Base-by-base conservation (phyloP, 2,797 vertebrate genomes). In the Falco naumanni region DNA sequence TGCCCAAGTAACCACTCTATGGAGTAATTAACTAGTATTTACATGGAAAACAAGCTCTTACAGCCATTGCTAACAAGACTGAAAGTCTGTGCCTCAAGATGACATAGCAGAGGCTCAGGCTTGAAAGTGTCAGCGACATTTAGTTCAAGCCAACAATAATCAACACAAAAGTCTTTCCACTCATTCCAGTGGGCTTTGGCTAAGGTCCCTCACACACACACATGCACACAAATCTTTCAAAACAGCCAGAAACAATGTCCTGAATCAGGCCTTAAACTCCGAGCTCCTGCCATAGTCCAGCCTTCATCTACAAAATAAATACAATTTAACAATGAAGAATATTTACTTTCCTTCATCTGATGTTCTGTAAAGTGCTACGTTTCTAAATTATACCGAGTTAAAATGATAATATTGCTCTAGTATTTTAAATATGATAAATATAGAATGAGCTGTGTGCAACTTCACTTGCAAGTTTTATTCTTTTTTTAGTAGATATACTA, bases 361-460 rank as follows among this genome's bases (percentile, higher is more conserved):
- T 51, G 22, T 88, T 87, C 84, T 57, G 68, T 95, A 96, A 96
- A 97, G 95, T 97, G 94, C 95, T 74, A 63, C 4, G 33, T 89
- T 95, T 33, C 91, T 93, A 94, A 95, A 89, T 75, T 53, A 85
- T 11, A 68, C 69, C 0, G 1, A 86, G 54, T 84, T 87, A 69
- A 89, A 91, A 84, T 1, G 11, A 89, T 48, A n/a, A n/a, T 1
- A 51, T n/a, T 16, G 47, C 76, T 75, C 75, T 87, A 85, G 71
- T 54, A 85, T 80, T 90, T 96, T 91, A 87, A 94, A 94, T 78
- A 89, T 47, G 74, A 93, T 94, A 95, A 95, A 96, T 93, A 95
- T n/a, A 94, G 87, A 80, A 84, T 28, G 84, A 96, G 84, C 86
- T 84, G 43, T 24, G 87, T 81, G 66, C 94, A 89, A 71, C 71